These are phyloP conservation scores for Caenorhabditis sp. DNA, from an alignment of 2,888 invertebrate genomes.

Conservation along the genomic window DNA sequence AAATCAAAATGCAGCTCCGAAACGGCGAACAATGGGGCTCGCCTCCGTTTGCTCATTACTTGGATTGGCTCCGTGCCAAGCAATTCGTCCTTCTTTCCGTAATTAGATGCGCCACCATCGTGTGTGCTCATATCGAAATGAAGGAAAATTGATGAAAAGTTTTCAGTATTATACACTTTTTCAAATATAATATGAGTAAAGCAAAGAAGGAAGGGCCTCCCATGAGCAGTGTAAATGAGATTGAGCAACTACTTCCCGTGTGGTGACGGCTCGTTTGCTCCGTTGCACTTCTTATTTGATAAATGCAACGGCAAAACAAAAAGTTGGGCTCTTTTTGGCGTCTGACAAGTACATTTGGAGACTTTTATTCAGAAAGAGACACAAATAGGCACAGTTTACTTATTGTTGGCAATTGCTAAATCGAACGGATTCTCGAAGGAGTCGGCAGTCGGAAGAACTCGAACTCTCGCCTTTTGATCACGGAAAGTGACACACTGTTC, in stretches of 20 bases:
- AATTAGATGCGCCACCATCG: conserved; percentile 35
- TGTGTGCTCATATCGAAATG: conserved; percentile 14
- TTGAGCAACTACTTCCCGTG: conserved; percentile 28
- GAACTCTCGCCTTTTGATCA: conserved; percentile 67
- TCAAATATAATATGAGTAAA: conserved; percentile 23
- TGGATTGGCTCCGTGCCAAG: conserved; percentile 19
- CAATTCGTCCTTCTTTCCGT: conserved; percentile 17
- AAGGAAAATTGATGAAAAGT: conserved; percentile 21
- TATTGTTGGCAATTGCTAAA: conserved; percentile 9
- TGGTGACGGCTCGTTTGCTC: conserved; percentile 19
- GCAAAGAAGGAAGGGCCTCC: conserved; percentile 3
- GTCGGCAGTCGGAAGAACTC: conserved; percentile 34
- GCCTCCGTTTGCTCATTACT: conserved; percentile 47
- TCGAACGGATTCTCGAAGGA: conserved; percentile 46
- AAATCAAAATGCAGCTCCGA: conserved; percentile 36
- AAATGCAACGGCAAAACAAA: not conserved
- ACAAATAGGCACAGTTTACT: not conserved
- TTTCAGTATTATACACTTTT: not conserved
- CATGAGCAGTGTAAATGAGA: conserved; percentile 33
- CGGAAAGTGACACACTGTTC: conserved; percentile 75
- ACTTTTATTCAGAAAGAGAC: conserved; percentile 3
- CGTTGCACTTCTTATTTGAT: conserved; percentile 43
- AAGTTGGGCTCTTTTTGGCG: not conserved
- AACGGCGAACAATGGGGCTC: conserved; percentile 27
- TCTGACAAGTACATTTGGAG: not conserved